Evolutionary conservation across 2,113 vertebrate genomes (phyloP), one percentile per base, ranked within the genome.

Genomic region (Aspiorhynchus laticeps): DNA sequence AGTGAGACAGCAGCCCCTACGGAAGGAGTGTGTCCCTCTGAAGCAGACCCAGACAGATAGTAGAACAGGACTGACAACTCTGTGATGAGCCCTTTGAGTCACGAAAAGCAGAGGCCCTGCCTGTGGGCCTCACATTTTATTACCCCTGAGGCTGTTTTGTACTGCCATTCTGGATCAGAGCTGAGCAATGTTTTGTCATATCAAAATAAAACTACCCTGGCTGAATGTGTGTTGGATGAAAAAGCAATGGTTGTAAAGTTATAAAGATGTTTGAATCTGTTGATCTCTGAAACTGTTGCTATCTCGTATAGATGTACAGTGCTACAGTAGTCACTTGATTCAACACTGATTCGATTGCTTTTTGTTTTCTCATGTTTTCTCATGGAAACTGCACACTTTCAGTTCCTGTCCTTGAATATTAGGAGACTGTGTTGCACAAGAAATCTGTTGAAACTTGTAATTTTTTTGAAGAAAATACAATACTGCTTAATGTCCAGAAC

Each of bases 1-100:
- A 85, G 85, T 75, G 76, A 91, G 89, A 89, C 86, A 91, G 79
- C 73, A 91, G 85, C 85, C 91, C 90, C 79, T 82, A 76, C 59
- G 84, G 63, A 85, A 83, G 67, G 21, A 31, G 59, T 79, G 24
- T 53, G 51, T 78, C 61, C 71, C 51, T 82, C 41, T 69, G 56
- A 73, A 87, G 31, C 81, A 82, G 86, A 89, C 38, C 46, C 80
- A 59, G 76, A 65, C 77, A 85, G 36, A 90, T 8, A n/a, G 80
- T 63, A 89, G 89, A 90, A 87, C 87, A 74, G 79, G 85, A 87
- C 56, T 83, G 51, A 90, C 89, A 83, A 83, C 51, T 90, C 28
- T 7, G 33, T 53, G 14, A 61, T 43, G 5, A 84, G 36, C 38
- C 33, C n/a, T 80, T 82, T 83, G 65, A 79, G 81, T 90, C 78